Percentiles rank a stretch among this genome's conserved stretches.
Evolutionary conservation across 2,888 invertebrate species (phyloP).

Genomic region (Macaria liturata): DNA sequence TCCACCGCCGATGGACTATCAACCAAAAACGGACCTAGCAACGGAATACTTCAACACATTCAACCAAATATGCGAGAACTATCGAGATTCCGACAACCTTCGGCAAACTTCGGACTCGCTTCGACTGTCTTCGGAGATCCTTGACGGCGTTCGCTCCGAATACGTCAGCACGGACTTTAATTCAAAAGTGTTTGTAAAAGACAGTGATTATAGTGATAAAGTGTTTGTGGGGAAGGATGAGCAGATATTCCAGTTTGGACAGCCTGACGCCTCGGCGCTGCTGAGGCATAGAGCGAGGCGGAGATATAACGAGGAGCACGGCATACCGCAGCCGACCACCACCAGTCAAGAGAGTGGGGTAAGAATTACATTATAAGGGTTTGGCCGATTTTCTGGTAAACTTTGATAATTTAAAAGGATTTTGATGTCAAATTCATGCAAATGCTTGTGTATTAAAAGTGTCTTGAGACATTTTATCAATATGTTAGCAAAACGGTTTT

Average conservation of each 20-base stretch:
- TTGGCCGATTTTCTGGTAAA: no score
- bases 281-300: constrained; percentile 75
- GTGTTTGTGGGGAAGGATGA: constrained; percentile 67
- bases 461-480: no score
- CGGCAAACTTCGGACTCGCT: constrained; percentile 71
- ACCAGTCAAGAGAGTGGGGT: constrained; percentile 82
- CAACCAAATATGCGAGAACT: constrained; percentile 74
- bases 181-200: constrained; percentile 30
- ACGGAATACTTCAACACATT: constrained; percentile 76
- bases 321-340: constrained; percentile 65
- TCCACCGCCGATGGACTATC: constrained; percentile 80
- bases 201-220: constrained; percentile 61
- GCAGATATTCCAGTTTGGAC: constrained; percentile 81
- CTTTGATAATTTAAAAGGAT: no score
- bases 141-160: constrained; percentile 61
- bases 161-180: constrained; percentile 55
- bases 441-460: no score
- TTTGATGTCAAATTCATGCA: no score
- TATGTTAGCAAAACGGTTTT: no score
- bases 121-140: constrained; percentile 68
- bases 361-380: no score
- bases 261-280: constrained; percentile 83
- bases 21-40: constrained; percentile 66
- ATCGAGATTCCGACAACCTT: constrained; percentile 66
- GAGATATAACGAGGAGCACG: constrained; percentile 72